phyloP scores from a whole-genome alignment of 2,888 invertebrate species.

The Neelides folsomi region DNA sequence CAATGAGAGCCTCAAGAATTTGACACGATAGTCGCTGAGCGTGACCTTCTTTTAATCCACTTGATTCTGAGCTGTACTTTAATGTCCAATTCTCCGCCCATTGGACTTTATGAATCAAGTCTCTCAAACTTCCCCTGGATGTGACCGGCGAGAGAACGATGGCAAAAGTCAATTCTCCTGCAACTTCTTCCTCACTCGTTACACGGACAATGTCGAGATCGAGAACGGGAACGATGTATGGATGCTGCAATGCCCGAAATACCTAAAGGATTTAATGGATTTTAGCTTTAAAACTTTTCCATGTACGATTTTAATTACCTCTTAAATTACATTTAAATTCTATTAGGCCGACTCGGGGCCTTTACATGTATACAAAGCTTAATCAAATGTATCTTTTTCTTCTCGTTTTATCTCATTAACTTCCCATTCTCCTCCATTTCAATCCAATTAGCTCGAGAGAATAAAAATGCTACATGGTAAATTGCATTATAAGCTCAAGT shows the following conservation, averaged over 20 bases:
- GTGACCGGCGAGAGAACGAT: slow-evolving; percentile 72
- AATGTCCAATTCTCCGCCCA: slow-evolving; percentile 67
- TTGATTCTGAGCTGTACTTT: slow-evolving; percentile 57
- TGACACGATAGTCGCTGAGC: slow-evolving; percentile 76
- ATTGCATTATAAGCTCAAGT: too few relatives aligned
- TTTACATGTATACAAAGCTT: too few relatives aligned
- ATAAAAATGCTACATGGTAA: too few relatives aligned
- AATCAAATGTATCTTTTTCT: too few relatives aligned
- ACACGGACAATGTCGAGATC: slow-evolving; percentile 57
- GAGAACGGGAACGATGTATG: slow-evolving; percentile 78
- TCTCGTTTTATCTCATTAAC: too few relatives aligned
- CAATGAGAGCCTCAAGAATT: slow-evolving; percentile 71
- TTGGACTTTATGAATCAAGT: slow-evolving; percentile 73
- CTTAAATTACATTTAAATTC: slow-evolving; percentile 3
- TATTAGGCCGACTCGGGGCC: background rate
- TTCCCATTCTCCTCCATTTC: too few relatives aligned
- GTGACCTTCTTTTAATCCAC: slow-evolving; percentile 60
- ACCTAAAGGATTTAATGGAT: slow-evolving; percentile 43
- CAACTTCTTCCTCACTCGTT: slow-evolving; percentile 11
- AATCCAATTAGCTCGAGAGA: too few relatives aligned
- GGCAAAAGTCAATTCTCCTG: slow-evolving; percentile 43
- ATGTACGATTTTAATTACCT: slow-evolving; percentile 2
- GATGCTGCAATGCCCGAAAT: slow-evolving; percentile 75
- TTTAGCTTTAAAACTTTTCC: background rate
- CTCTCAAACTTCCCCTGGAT: slow-evolving; percentile 71